These are phyloP conservation scores for Caenorhabditis sp. DNA, from an alignment of 2,888 invertebrate genomes.

Conservation along the genomic window DNA sequence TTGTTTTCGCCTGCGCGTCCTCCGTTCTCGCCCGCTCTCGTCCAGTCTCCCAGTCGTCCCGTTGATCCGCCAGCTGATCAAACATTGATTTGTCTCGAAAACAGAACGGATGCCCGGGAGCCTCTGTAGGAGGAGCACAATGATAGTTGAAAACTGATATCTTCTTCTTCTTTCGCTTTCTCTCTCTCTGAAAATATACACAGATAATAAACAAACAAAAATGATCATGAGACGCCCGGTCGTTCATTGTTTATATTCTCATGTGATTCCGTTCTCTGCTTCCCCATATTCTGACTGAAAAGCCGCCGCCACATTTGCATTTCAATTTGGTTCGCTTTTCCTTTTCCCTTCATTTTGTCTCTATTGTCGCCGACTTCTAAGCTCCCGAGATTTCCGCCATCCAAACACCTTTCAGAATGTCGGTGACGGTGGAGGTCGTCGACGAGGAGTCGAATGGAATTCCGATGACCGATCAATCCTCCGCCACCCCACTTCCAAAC, in stretches of 20 bases:
- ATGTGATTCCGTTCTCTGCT: neutral
- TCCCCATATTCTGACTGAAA: too few species aligned
- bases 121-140: too few species aligned
- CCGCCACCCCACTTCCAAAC: neutral
- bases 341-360: neutral
- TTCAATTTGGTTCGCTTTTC: neutral
- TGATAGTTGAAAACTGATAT: slow-evolving; percentile 43
- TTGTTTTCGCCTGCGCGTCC: slow-evolving; percentile 4
- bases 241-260: slow-evolving; percentile 49
- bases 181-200: slow-evolving; percentile 12
- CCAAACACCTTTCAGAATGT: slow-evolving; percentile 6
- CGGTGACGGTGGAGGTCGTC: slow-evolving; percentile 52
- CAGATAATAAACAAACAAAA: slow-evolving; percentile 39
- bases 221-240: slow-evolving; percentile 18
- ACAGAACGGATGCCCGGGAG: slow-evolving; percentile 34
- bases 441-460: slow-evolving; percentile 25
- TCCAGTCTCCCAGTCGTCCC: neutral
- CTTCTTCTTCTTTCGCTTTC: slow-evolving; percentile 13
- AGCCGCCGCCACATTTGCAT: slow-evolving; percentile 2
- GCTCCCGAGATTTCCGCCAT: neutral
- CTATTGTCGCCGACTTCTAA: neutral
- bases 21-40: neutral
- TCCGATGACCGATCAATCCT: slow-evolving; percentile 1
- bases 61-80: slow-evolving; percentile 56
- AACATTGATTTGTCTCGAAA: slow-evolving; percentile 52